These are phyloP conservation scores for Glaucomys volans DNA, from an alignment of 2,113 vertebrate genomes.

Conservation along the genomic window DNA sequence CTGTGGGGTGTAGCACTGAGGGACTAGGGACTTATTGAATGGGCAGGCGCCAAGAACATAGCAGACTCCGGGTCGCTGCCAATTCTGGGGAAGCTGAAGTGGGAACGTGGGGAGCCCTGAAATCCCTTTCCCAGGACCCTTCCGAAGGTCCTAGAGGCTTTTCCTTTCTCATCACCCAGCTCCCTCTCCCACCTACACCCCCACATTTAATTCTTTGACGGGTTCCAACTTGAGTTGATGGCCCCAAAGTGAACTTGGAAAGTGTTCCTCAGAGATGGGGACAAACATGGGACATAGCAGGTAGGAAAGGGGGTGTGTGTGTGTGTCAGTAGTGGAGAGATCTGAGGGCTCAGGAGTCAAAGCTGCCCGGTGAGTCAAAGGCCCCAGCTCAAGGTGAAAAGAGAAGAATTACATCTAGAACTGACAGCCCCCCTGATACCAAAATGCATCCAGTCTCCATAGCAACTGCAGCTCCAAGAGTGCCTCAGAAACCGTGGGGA, in stretches of 20 bases:
- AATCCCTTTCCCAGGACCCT: slow-evolving; percentile 40
- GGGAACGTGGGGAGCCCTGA: background rate
- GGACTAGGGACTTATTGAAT: background rate
- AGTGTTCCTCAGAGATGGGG: slow-evolving; percentile 67
- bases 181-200: background rate
- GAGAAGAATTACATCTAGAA: slow-evolving; percentile 53
- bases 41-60: background rate
- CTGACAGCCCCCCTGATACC: slow-evolving; percentile 60
- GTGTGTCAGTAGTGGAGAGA: background rate
- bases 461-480: slow-evolving; percentile 78
- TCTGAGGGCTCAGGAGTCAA: background rate
- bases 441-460: slow-evolving; percentile 83
- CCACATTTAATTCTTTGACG: background rate
- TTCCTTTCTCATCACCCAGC: background rate
- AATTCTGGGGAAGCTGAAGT: slow-evolving; percentile 14
- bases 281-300: slow-evolving; percentile 63
- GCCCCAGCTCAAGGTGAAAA: slow-evolving; percentile 59
- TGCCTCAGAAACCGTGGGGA: slow-evolving; percentile 72
- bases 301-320: background rate
- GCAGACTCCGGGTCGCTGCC: background rate
- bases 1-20: slow-evolving; percentile 8
- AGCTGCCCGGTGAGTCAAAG: slow-evolving; percentile 53
- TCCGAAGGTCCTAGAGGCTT: background rate
- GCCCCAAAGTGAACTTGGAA: slow-evolving; percentile 80
- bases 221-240: background rate